Conservation (phyloP, 2,888 invertebrate species). For the Stramonita haemastoma region DNA sequence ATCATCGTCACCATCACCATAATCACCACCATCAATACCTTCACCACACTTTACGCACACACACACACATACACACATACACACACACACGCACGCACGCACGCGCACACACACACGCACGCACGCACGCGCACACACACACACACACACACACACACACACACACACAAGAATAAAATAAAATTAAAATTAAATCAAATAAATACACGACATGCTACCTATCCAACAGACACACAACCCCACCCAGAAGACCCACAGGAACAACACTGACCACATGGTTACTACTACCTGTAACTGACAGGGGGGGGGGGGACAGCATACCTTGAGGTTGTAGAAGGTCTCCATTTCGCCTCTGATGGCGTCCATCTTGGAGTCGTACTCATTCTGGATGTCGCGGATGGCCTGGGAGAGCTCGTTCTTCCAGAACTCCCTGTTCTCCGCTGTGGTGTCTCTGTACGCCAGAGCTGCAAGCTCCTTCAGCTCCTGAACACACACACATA, state of each 20-base stretch:
- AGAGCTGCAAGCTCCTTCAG: conserved; percentile 79
- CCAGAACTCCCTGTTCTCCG: conserved; percentile 80
- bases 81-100: not conserved
- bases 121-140: not conserved
- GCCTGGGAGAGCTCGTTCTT: conserved; percentile 79
- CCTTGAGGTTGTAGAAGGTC: conserved; percentile 80
- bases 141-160: too few relatives aligned
- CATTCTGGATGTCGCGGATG: conserved; percentile 79
- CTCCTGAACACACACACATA: conserved; percentile 71
- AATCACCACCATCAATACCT: too few relatives aligned
- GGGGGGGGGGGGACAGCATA: conserved; percentile 50
- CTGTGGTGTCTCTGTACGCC: conserved; percentile 79
- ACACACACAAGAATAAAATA: not conserved
- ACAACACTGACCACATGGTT: too few relatives aligned
- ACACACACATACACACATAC: too few relatives aligned
- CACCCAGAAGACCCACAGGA: not conserved
- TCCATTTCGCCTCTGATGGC: conserved; percentile 79
- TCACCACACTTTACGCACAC: not conserved
- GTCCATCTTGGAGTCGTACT: conserved; percentile 79
- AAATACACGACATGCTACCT: too few relatives aligned
- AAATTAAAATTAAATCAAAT: too few relatives aligned
- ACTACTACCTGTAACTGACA: too few relatives aligned
- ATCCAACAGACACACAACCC: not conserved
- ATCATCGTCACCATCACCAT: too few relatives aligned
- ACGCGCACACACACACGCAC: not conserved